A percentile compares a stretch with the other conserved stretches of the same genome.
Conservation (phyloP, 2,797 vertebrate species). For the Megalops cyprinoides region DNA sequence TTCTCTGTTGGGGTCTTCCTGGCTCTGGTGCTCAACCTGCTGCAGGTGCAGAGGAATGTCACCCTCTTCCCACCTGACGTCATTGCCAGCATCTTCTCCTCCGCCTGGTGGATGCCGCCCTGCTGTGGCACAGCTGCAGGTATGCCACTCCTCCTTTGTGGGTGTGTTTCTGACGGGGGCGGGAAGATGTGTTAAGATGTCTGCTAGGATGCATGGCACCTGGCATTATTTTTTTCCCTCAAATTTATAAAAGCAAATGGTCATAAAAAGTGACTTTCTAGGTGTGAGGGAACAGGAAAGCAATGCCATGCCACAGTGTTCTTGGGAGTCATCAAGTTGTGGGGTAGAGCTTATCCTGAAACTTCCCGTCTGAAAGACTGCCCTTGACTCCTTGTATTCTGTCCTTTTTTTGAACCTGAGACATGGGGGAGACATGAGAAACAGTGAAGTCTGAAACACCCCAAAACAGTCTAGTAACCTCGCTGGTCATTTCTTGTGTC, state of each 20-base stretch:
- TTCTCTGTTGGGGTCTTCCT: constrained; percentile 92
- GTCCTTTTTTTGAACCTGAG: neutral
- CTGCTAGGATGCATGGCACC: neutral
- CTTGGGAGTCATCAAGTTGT: neutral
- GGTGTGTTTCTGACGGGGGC: neutral
- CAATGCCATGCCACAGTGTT: neutral
- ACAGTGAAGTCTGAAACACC: neutral
- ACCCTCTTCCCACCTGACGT: constrained; percentile 95
- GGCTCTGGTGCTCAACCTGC: constrained; percentile 90
- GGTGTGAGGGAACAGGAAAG: neutral
- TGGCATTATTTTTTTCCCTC: neutral
- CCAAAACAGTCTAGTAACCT: neutral
- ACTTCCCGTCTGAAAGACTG: neutral
- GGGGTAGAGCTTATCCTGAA: neutral
- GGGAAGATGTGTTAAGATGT: no score
- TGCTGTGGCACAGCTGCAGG: constrained; percentile 94
- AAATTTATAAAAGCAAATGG: neutral
- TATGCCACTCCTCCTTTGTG: constrained; percentile 56
- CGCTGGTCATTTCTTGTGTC: no score
- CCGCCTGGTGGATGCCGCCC: constrained; percentile 94
- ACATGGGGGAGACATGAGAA: neutral
- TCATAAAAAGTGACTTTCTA: neutral
- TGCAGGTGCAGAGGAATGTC: constrained; percentile 94
- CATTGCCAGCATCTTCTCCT: constrained; percentile 92
- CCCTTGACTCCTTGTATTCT: neutral